Conservation (phyloP, 1,140 invertebrate genomes). For the Ostrea edulis region DNA sequence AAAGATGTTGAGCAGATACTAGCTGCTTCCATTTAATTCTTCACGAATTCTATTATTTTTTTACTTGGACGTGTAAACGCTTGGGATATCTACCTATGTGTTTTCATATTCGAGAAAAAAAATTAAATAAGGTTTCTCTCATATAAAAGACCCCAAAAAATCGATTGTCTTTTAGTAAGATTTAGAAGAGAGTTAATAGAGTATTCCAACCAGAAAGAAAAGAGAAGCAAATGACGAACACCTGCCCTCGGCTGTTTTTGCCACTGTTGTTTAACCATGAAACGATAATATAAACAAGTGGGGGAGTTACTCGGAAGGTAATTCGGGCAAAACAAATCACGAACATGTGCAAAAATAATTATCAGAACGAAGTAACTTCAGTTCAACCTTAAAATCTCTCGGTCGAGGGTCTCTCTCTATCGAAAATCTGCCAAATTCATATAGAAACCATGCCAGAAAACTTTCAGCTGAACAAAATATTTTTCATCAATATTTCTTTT, state of each 20-base stretch:
- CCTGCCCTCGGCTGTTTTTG: constrained; percentile 4
- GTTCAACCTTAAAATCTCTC: constrained; percentile 2
- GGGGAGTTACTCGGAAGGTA: constrained; percentile 1
- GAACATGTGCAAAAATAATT: constrained; percentile 1
- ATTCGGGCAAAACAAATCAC: constrained; percentile 28
- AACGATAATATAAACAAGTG: constrained; percentile 34
- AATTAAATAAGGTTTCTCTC: neutral
- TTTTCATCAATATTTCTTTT: too few species aligned
- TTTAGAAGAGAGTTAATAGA: neutral
- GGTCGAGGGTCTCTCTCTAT: neutral
- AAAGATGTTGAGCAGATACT: too few species aligned
- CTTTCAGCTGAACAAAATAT: too few species aligned
- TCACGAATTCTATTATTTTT: too few species aligned
- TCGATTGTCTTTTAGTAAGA: neutral
- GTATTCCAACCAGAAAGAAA: constrained; percentile 18
- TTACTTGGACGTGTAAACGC: too few species aligned
- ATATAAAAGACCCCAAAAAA: constrained; percentile 14
- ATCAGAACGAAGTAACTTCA: neutral
- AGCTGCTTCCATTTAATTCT: too few species aligned
- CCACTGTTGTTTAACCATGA: constrained; percentile 23
- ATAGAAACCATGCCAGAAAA: too few species aligned
- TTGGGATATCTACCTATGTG: too few species aligned
- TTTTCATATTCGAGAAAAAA: neutral
- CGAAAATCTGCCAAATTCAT: neutral
- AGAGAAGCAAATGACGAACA: neutral